Evolutionary conservation across 2,113 vertebrate genomes (phyloP), one percentile per base, ranked within the genome.

Genomic region (Dunckerocampus dactyliophorus): DNA sequence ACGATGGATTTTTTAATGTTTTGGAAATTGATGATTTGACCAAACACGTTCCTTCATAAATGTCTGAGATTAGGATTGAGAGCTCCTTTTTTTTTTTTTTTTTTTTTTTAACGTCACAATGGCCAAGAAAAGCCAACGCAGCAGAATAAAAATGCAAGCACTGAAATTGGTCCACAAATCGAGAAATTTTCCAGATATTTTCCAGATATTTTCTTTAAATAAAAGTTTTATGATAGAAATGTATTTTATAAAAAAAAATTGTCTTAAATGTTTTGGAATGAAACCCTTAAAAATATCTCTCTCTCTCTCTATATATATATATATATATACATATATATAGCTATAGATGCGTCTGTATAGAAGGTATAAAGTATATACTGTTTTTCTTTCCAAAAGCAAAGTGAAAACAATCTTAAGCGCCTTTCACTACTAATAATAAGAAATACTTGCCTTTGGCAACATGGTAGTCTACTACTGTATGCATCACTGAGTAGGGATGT

Each of bases 391-490:
- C 65, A 80, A 64, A 80, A 88, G 81, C 82, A 90, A 85, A 86
- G 88, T 88, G 85, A 87, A 81, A 88, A 88, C 90, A 74, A 91
- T 92, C 86, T 84, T 89, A 93, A 94, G 93, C 85, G 89, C 93
- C 92, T 94, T 94, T 92, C 81, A 90, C 90, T 89, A 89, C 88
- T 91, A 56, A 42, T 56, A 42, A 42, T 89, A 89, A 92, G 91
- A 91, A 92, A 91, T 87, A 87, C 76, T 89, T 91, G 91, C 91
- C 90, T 80, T 88, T 88, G 92, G 91, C 89, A 89, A 90, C 89
- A 87, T 89, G 74, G 85, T 75, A 88, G 77, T 89, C 85, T 82
- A 92, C 91, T 90, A 90, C 69, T 71, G 83, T 89, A 89, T 84
- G 74, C 81, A 85, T 84, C 86, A 83, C 77, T 73, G 84, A 87